Evolutionary conservation across 2,888 invertebrate species (phyloP), one percentile per base, ranked within the genome.

Genomic region (Hyposoter dolosus): DNA sequence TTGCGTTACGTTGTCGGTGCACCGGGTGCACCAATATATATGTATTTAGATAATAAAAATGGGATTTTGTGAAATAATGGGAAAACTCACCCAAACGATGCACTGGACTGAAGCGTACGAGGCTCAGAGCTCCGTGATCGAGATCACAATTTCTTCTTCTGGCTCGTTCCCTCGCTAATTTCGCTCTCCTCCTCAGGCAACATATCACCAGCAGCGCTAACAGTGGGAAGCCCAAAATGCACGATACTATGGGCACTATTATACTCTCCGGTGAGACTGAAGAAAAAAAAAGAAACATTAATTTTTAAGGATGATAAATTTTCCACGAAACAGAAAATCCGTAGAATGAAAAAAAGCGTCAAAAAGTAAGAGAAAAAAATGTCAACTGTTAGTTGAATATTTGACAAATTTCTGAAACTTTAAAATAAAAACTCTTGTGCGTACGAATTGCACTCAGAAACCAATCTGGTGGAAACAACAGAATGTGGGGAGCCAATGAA

Each of bases 141-240:
- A 97, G 94, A 93, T 97, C 97, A 92, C 97, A 97, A 93, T 97
- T 97, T 85, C 98, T 96, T 77, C 98, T 95, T 83, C 98, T 95
- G 76, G 97, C 98, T 84, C 98, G 96, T 93, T 98, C 98, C 81
- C 98, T 95, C 15, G 98, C 98, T 91, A 98, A 93, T 94, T 98
- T 98, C 3, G 98, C 98, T 91, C 98, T 95, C 91, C 97, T 95
- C 83, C 98, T 95, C 87, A 98, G 95, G 93, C 98, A 98, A 94
- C 98, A 98, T 92, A 98, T 98, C 88, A 98, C 97, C 88, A 98
- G 96, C 84, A 98, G 95, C 3, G 98, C 98, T 93, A 98, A 94
- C 88, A 98, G 95, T 56, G 98, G 98, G 92, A 98, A 98, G 83
- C 98, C 98, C 92, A 98, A 96, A 93, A 98, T 98, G 94, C 98